phyloP scores from a whole-genome alignment of 2,113 vertebrate species.

The Zosterops borbonicus region DNA sequence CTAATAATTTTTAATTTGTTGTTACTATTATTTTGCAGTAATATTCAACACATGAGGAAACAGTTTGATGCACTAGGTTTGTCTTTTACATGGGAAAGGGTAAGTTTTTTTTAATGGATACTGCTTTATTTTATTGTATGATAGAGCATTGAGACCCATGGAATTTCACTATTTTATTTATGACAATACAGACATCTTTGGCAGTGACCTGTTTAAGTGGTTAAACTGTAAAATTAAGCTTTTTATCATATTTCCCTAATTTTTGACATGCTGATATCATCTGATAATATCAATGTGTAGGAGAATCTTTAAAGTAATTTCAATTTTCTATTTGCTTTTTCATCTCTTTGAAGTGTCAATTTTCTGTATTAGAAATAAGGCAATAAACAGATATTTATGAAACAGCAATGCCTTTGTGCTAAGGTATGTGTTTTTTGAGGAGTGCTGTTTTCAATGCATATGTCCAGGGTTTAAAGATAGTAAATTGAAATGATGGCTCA shows the following conservation, averaged over 20 bases:
- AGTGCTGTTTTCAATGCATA: not conserved
- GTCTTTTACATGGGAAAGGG: conserved; percentile 94
- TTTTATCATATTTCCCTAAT: not conserved
- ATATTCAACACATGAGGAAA: conserved; percentile 88
- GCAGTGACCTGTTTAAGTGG: not conserved
- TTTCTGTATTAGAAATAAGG: not conserved
- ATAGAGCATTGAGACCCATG: not conserved
- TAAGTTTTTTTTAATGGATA: conserved; percentile 68
- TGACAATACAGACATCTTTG: not conserved
- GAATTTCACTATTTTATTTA: not conserved
- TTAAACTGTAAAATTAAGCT: not conserved
- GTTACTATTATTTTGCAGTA: conserved; percentile 76
- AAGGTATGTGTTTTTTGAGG: not conserved
- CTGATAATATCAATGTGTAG: not conserved
- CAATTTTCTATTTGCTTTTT: not conserved
- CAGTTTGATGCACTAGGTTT: conserved; percentile 90
- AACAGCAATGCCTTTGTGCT: not conserved
- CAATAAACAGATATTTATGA: not conserved
- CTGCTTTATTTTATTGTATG: not conserved
- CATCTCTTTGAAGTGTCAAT: not conserved
- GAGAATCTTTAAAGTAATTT: not conserved
- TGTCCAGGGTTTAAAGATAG: not conserved
- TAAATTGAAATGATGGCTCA: not conserved
- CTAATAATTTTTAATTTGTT: not conserved
- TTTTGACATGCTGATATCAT: not conserved